Conservation (phyloP, 1,140 invertebrate genomes). For the Zaprionus lachaisei region DNA sequence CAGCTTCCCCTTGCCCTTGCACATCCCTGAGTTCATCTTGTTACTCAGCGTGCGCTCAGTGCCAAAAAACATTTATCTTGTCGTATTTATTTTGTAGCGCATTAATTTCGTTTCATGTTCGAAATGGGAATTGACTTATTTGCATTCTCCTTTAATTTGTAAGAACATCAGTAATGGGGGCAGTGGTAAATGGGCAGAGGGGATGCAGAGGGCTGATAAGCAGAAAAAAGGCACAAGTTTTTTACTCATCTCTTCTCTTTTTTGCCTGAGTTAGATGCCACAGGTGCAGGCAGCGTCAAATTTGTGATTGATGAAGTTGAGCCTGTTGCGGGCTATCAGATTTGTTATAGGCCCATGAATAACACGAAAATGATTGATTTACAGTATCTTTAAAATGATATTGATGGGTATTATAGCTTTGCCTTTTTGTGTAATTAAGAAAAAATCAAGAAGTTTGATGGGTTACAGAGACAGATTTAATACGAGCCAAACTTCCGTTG, state of each 20-base stretch:
- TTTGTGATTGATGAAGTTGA: slow-evolving; percentile 63
- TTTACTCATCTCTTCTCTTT: not conserved
- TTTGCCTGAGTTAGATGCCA: slow-evolving; percentile 37
- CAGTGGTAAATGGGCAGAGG: slow-evolving; percentile 1
- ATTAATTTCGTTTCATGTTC: slow-evolving; percentile 77
- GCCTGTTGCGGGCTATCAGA: slow-evolving; percentile 44
- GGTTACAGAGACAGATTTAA: not conserved
- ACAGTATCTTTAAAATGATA: not conserved
- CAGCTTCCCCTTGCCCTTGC: not conserved
- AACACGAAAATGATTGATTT: slow-evolving; percentile 35
- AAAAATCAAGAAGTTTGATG: not conserved
- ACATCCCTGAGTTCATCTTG: slow-evolving; percentile 62
- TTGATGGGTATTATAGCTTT: not conserved
- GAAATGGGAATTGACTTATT: slow-evolving; percentile 76
- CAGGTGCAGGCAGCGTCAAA: slow-evolving; percentile 72
- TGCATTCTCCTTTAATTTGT: slow-evolving; percentile 77
- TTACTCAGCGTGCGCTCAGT: slow-evolving; percentile 52
- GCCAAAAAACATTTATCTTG: slow-evolving; percentile 75
- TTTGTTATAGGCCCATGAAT: slow-evolving; percentile 41
- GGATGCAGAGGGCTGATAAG: not conserved
- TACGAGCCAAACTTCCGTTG: not conserved
- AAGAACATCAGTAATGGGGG: slow-evolving; percentile 53
- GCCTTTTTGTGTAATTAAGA: not conserved
- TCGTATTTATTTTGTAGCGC: slow-evolving; percentile 78
- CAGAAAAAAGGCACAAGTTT: not conserved